These are phyloP conservation scores for Ptychochromis oligacanthus DNA, from an alignment of 2,113 vertebrate species.

Conservation along the genomic window DNA sequence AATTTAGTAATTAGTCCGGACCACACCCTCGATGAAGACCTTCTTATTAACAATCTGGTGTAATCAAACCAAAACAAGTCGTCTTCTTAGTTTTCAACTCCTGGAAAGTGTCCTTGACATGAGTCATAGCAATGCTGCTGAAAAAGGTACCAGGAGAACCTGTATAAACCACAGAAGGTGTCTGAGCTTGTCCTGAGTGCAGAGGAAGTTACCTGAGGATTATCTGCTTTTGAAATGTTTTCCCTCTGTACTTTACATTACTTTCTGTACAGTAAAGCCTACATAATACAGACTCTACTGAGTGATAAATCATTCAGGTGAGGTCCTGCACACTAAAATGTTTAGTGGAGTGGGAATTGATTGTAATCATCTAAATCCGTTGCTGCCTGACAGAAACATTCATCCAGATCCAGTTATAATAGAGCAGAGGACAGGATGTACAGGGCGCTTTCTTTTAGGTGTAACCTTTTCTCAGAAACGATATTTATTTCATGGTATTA, in stretches of 20 bases:
- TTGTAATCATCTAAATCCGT: conserved; percentile 62
- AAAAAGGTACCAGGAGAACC: conserved; percentile 12
- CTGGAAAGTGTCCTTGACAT: conserved; percentile 1
- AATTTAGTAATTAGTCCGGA: background rate
- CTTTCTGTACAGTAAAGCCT: background rate
- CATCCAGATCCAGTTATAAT: conserved; percentile 44
- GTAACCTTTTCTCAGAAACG: conserved; percentile 38
- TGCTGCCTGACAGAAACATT: conserved; percentile 53
- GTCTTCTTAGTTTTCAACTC: background rate
- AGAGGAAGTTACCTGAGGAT: background rate
- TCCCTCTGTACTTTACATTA: background rate
- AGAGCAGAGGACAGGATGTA: conserved; percentile 24
- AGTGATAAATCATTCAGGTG: conserved; percentile 50
- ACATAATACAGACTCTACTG: background rate
- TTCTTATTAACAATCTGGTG: background rate
- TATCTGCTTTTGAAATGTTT: background rate
- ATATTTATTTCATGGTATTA: background rate
- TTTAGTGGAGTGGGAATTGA: conserved; percentile 46
- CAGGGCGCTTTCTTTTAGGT: conserved; percentile 22
- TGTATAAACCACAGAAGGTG: conserved; percentile 5
- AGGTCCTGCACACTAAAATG: conserved; percentile 22
- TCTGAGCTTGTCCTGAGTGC: conserved; percentile 39
- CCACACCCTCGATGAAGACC: background rate
- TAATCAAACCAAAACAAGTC: background rate
- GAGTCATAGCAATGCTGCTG: conserved; percentile 41